These are phyloP conservation scores for Pangasianodon gigas DNA, from an alignment of 2,113 vertebrate genomes.

Conservation along the genomic window DNA sequence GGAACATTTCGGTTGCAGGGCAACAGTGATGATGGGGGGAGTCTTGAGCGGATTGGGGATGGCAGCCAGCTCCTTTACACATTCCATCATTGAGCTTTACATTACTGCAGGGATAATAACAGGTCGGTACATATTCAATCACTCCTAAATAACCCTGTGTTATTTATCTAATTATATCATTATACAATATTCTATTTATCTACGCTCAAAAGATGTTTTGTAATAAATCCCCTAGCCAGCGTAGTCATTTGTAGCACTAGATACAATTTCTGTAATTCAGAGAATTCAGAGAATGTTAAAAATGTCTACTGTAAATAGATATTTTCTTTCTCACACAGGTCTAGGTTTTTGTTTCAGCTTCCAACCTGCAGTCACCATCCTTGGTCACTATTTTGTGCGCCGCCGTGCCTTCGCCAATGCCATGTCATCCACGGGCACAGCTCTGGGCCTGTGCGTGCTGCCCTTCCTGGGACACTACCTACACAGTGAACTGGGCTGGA, in stretches of 20 bases:
- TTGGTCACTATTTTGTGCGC: conserved; percentile 87
- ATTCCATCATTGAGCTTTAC: conserved; percentile 82
- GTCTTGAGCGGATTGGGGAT: conserved; percentile 87
- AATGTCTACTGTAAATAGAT: neutral
- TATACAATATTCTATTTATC: neutral
- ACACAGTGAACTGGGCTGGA: conserved; percentile 84
- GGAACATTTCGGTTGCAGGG: conserved; percentile 82
- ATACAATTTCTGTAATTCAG: neutral
- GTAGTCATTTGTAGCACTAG: neutral
- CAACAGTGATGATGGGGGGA: conserved; percentile 83
- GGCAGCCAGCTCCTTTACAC: conserved; percentile 84
- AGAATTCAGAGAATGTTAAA: neutral
- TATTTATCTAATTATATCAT: neutral
- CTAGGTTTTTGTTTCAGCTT: conserved; percentile 92
- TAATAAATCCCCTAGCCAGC: neutral
- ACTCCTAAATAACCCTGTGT: neutral
- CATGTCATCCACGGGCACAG: conserved; percentile 83
- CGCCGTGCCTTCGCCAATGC: conserved; percentile 83
- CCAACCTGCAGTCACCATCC: conserved; percentile 83
- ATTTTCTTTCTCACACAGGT: conserved; percentile 68
- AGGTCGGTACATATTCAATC: conserved; percentile 71
- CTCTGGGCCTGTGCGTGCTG: conserved; percentile 83
- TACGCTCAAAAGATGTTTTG: neutral
- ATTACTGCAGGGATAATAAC: conserved; percentile 84
- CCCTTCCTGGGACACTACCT: conserved; percentile 83